A percentile compares a stretch with the other conserved stretches of the same genome.
Conservation (phyloP, 2,888 invertebrate species). For the Pollenia griseotomentosa region DNA sequence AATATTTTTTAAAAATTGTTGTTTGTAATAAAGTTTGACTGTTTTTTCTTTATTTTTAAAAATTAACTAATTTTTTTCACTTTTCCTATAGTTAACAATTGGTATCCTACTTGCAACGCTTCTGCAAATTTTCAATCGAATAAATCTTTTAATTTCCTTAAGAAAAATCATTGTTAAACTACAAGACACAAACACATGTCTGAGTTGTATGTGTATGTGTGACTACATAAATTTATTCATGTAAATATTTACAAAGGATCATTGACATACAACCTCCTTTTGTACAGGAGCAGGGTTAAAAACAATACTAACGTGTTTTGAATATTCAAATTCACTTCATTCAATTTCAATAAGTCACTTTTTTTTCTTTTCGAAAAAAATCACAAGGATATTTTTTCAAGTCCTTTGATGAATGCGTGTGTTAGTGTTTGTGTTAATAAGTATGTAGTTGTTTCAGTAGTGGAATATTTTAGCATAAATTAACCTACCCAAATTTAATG, state of each 20-base stretch:
- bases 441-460: slow-evolving; percentile 19
- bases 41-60: no score
- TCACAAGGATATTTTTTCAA: slow-evolving; percentile 10
- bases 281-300: slow-evolving; percentile 16
- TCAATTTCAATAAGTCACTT: slow-evolving; percentile 35
- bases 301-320: slow-evolving; percentile 54
- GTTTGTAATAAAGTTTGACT: no score
- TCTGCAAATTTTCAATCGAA: neutral
- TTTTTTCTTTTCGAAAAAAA: neutral
- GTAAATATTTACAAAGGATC: slow-evolving; percentile 59
- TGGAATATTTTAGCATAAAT: slow-evolving; percentile 38
- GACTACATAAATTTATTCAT: slow-evolving; percentile 1
- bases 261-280: slow-evolving; percentile 12
- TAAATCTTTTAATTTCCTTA: neutral
- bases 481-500: slow-evolving; percentile 12
- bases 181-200: slow-evolving; percentile 1
- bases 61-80: no score
- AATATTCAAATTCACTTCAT: slow-evolving; percentile 57
- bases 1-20: no score
- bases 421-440: neutral
- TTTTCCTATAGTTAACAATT: no score
- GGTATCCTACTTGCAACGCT: neutral
- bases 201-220: slow-evolving; percentile 9
- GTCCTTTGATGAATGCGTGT: slow-evolving; percentile 25
- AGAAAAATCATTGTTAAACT: slow-evolving; percentile 3